Evolutionary conservation across 1,140 invertebrate species (phyloP).

Genomic region (Apis cerana): DNA sequence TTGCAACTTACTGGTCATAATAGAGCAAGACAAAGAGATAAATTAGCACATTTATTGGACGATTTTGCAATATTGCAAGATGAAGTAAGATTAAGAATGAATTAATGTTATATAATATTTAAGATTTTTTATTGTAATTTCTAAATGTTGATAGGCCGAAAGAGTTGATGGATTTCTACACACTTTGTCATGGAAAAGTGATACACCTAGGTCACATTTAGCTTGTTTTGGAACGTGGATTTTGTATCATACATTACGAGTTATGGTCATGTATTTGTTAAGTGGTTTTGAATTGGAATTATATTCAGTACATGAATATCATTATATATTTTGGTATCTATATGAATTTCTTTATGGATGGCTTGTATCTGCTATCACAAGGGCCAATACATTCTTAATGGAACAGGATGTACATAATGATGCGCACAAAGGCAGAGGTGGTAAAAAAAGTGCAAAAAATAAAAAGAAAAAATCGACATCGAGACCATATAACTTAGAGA

Average conservation of each 20-base stretch:
- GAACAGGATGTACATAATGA: constrained; percentile 87
- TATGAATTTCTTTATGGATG: constrained; percentile 98
- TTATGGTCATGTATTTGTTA: constrained; percentile 97
- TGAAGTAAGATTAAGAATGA: constrained; percentile 84
- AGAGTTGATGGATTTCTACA: constrained; percentile 93
- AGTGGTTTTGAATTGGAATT: constrained; percentile 97
- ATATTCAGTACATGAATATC: constrained; percentile 97
- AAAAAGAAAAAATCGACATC: constrained; percentile 86
- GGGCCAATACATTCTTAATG: constrained; percentile 92
- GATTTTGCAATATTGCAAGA: constrained; percentile 96
- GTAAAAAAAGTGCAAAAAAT: constrained; percentile 83
- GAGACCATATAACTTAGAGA: constrained; percentile 90
- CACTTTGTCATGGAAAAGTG: constrained; percentile 86
- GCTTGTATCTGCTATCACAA: constrained; percentile 93
- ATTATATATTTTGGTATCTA: constrained; percentile 98
- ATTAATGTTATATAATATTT: neutral
- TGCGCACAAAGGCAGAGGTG: constrained; percentile 80
- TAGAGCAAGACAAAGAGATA: constrained; percentile 95
- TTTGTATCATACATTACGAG: constrained; percentile 95
- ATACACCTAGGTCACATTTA: constrained; percentile 87
- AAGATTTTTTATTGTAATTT: constrained; percentile 11
- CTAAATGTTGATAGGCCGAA: constrained; percentile 86
- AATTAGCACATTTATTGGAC: constrained; percentile 93
- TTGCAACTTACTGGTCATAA: constrained; percentile 97
- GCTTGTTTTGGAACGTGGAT: constrained; percentile 98